Evolutionary conservation across 2,113 vertebrate genomes (phyloP), one percentile per base, ranked within the genome.

Genomic region (Pipa parva): DNA sequence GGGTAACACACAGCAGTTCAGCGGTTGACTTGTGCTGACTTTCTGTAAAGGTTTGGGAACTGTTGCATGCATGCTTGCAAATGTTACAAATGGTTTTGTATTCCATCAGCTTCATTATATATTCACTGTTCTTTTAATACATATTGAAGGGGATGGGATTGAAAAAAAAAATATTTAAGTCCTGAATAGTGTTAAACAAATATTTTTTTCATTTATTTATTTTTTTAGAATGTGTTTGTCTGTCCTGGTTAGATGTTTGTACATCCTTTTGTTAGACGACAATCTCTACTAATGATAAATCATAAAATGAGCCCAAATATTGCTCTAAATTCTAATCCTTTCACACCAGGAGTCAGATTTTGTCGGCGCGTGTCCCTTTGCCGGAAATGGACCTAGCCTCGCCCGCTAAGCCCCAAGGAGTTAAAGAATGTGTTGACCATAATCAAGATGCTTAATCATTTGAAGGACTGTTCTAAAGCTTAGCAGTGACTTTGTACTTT

Each of bases 101-200:
- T n/a, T n/a, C n/a, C n/a, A n/a, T n/a, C n/a, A n/a, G 5, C 39
- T n/a, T 42, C 17, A 42, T 42, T 36, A 36, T 3, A 42, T 42
- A 3, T n/a, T 15, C 17, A n/a, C 15, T n/a, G 36, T 36, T 15
- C 46, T 1, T 21, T 49, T 9, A 49, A 49, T 5, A 49, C 46
- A 5, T 21, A 50, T 12, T 12, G 52, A 9, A 12, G 15, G 17
- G 39, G 39, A 7, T 15, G 25, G 25, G 25, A 10, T 29, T 17
- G 27, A 2, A 22, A 18, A n/a, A 10, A 20, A 36, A 2, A 20
- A 57, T 10, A 9, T 36, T 22, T 27, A 52, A 69, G 57, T 69
- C 66, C 57, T 69, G 66, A 69, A 68, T 68, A 69, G 57, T 10
- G 65, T 69, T 69, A 52, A 60, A 37, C n/a, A n/a, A n/a, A n/a